Evolutionary conservation across 2,113 vertebrate species (phyloP).

Genomic region (Microtus oregoni): DNA sequence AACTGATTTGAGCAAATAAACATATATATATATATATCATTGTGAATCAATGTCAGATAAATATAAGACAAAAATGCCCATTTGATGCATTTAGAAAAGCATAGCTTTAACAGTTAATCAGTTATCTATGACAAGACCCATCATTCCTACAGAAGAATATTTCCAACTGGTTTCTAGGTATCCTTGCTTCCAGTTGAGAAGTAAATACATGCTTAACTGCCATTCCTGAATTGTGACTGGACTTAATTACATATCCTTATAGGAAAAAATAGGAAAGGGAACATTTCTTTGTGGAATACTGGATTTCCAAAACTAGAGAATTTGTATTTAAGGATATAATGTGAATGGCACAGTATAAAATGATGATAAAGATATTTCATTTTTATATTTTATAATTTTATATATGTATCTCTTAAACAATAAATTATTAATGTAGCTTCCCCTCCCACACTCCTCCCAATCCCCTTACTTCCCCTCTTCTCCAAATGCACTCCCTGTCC

Average conservation of each 20-base stretch:
- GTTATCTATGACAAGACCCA: neutral
- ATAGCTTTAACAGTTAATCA: constrained; percentile 37
- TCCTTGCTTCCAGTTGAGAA: neutral
- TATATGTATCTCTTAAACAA: neutral
- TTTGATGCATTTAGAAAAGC: constrained; percentile 66
- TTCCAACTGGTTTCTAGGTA: neutral
- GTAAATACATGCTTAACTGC: fast-evolving
- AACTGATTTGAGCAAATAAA: constrained; percentile 67
- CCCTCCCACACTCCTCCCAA: neutral
- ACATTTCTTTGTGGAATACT: neutral
- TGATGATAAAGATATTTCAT: neutral
- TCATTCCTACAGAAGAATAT: neutral
- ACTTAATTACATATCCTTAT: neutral
- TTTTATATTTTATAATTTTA: neutral
- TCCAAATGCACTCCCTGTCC: neutral
- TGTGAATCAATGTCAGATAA: constrained; percentile 64
- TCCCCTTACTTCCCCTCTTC: neutral
- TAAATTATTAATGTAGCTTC: neutral
- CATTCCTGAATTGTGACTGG: neutral
- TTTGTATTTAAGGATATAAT: neutral
- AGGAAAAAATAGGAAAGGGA: neutral
- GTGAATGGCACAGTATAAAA: neutral
- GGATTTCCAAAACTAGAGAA: neutral
- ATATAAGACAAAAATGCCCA: constrained; percentile 59
- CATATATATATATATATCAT: constrained; percentile 1